Evolutionary conservation across 2,113 vertebrate genomes (phyloP), one percentile per base, ranked within the genome.

Genomic region (Petromus typicus): DNA sequence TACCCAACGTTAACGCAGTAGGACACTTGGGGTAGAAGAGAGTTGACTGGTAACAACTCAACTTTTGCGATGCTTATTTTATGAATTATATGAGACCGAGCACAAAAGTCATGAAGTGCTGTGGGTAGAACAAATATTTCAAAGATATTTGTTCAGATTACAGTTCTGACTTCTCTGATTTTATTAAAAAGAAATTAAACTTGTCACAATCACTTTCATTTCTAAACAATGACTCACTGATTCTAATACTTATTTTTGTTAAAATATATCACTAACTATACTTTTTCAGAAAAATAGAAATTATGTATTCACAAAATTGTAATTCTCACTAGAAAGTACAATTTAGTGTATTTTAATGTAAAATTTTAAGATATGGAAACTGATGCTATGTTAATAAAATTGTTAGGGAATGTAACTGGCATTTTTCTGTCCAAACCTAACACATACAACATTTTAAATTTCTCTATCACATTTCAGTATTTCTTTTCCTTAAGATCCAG

Each of bases 171-270:
- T 37, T 22, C 40, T 94, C 12, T 81, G 61, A 92, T 27, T 61
- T 82, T 57, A 34, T 79, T 73, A 59, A 80, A 76, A 85, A 27
- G 25, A 91, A 89, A 64, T 94, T 88, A 51, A 27, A 83, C 25
- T 84, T 66, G 20, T 86, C 86, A 89, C 43, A 86, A 13, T 12
- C 22, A 61, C 34, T 81, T 48, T 76, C 45, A 92, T 34, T 86
- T 40, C 67, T 69, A 82, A 92, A 67, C 34, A 89, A 22, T 92
- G 40, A 92, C 25, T 81, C 30, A 51, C 34, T 51, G 12, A 56
- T 91, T 63, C 23, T 84, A 64, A 79, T 20, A 83, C 22, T 57
- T n/a, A 83, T 17, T 10, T 61, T 69, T 54, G 83, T 71, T 91
- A 48, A 88, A 73, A 86, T 59, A 94, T 1, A 79, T 59, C 8